These are phyloP conservation scores for Lymantria dispar DNA, from an alignment of 2,888 invertebrate species.

Conservation along the genomic window DNA sequence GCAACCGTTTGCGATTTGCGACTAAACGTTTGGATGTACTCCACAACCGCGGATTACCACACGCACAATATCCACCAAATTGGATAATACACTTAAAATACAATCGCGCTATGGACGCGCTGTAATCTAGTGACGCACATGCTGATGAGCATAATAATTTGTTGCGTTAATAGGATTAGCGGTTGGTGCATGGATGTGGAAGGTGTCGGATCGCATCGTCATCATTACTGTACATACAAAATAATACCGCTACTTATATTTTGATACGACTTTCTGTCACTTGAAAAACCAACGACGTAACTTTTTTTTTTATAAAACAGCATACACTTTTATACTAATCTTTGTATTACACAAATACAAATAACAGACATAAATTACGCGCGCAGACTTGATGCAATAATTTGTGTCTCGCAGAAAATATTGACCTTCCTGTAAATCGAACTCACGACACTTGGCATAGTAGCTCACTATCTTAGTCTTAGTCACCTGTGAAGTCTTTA, in stretches of 20 bases:
- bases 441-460: too few relatives aligned
- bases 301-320: too few relatives aligned
- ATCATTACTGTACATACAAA: slow-evolving; percentile 52
- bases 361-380: too few relatives aligned
- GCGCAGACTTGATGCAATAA: too few relatives aligned
- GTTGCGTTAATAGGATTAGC: slow-evolving; percentile 77
- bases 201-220: slow-evolving; percentile 50
- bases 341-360: too few relatives aligned
- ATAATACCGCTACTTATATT: slow-evolving; percentile 48
- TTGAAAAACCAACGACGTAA: too few relatives aligned
- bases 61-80: slow-evolving; percentile 84
- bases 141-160: slow-evolving; percentile 82
- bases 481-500: too few relatives aligned
- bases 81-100: slow-evolving; percentile 87
- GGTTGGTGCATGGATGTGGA: slow-evolving; percentile 38
- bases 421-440: too few relatives aligned
- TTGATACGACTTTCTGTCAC: slow-evolving; percentile 2
- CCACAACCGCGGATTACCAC: slow-evolving; percentile 73
- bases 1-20: slow-evolving; percentile 56
- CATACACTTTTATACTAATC: too few relatives aligned
- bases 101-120: slow-evolving; percentile 80
- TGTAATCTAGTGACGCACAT: slow-evolving; percentile 78
- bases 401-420: too few relatives aligned
- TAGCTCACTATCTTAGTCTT: too few relatives aligned
- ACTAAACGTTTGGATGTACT: slow-evolving; percentile 63